Evolutionary conservation across 2,888 invertebrate species (phyloP).

Genomic region (Linnaemya vulpina): DNA sequence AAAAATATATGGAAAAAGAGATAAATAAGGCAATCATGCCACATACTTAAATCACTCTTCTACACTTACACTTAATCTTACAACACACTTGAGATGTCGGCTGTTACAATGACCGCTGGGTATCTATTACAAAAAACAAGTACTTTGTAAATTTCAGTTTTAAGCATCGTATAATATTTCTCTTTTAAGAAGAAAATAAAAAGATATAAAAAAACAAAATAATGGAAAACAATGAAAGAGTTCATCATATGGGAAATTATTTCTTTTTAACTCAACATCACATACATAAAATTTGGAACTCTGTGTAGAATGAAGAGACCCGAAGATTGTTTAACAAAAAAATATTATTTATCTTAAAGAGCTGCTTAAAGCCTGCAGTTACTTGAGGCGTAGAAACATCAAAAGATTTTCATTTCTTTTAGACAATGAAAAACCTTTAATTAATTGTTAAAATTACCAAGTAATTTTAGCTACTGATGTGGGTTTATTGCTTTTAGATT

Average conservation of each 20-base stretch:
- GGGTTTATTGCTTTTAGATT: conserved; percentile 26
- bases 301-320: background rate
- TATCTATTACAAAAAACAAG: conserved; percentile 62
- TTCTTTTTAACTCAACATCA: conserved; percentile 67
- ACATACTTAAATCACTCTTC: conserved; percentile 67
- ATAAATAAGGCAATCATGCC: conserved; percentile 70
- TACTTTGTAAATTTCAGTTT: conserved; percentile 22
- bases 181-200: background rate
- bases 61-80: conserved; percentile 38
- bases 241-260: conserved; percentile 49
- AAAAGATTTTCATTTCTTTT: conserved; percentile 51
- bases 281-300: conserved; percentile 43
- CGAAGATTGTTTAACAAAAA: background rate
- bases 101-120: conserved; percentile 69
- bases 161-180: conserved; percentile 10
- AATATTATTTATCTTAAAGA: background rate
- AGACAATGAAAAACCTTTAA: conserved; percentile 58
- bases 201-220: conserved; percentile 38
- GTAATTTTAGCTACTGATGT: conserved; percentile 66
- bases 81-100: conserved; percentile 48
- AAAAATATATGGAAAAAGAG: conserved; percentile 2
- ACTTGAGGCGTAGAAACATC: conserved; percentile 59
- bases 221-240: conserved; percentile 69
- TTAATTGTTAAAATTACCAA: conserved; percentile 69
- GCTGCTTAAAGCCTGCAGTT: conserved; percentile 39